Conservation (phyloP, 2,113 vertebrate genomes). For the Channa maculata region DNA sequence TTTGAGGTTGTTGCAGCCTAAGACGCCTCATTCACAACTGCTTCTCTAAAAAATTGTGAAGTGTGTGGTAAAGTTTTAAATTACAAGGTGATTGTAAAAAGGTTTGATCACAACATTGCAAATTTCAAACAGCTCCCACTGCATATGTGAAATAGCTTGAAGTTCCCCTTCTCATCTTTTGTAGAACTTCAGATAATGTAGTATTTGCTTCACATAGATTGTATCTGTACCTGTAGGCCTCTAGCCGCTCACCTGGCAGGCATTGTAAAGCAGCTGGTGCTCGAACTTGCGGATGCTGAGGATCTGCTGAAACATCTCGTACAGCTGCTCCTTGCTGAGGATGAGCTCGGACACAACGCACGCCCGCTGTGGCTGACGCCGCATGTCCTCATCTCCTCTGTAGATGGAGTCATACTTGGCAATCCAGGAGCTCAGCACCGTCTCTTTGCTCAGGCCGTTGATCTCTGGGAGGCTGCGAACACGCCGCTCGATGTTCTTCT, state of each 20-base stretch:
- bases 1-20: too few relatives aligned
- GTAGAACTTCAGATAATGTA: too few relatives aligned
- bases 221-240: neutral
- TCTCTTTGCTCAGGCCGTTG: constrained; percentile 97
- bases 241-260: constrained; percentile 89
- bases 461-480: constrained; percentile 97
- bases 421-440: constrained; percentile 97
- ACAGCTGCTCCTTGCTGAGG: constrained; percentile 98
- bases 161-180: too few relatives aligned
- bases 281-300: constrained; percentile 94
- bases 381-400: constrained; percentile 92
- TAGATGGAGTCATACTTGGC: constrained; percentile 96
- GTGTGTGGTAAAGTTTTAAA: too few relatives aligned
- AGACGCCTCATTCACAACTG: too few relatives aligned
- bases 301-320: constrained; percentile 98
- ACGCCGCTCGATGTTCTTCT: constrained; percentile 96
- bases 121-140: too few relatives aligned
- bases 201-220: too few relatives aligned
- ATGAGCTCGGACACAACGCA: constrained; percentile 94
- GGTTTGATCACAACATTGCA: too few relatives aligned
- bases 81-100: too few relatives aligned
- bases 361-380: constrained; percentile 88
- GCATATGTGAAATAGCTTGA: too few relatives aligned
- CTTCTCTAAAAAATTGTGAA: too few relatives aligned
- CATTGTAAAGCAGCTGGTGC: constrained; percentile 97